These are phyloP conservation scores for Hyles vespertilio DNA, from an alignment of 1,140 invertebrate genomes.

Conservation along the genomic window DNA sequence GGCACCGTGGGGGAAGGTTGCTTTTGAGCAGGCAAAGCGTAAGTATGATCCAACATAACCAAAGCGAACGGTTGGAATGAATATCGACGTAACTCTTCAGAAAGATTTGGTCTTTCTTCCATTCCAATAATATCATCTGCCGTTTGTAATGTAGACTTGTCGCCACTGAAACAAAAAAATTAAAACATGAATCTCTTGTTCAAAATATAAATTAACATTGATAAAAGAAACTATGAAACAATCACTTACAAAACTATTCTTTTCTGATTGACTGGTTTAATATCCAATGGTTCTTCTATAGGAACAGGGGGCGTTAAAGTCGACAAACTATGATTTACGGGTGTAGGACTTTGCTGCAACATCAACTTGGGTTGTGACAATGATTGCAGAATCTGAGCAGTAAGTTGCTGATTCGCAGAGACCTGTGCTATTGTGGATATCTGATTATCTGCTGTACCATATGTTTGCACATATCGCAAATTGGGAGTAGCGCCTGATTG, in stretches of 20 bases:
- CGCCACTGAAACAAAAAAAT: conserved; percentile 64
- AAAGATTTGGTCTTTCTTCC: conserved; percentile 69
- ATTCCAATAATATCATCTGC: conserved; percentile 69
- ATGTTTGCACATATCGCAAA: conserved; percentile 68
- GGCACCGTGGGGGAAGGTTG: conserved; percentile 27
- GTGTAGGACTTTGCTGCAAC: conserved; percentile 44
- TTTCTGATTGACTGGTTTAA: conserved; percentile 53
- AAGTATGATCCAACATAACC: conserved; percentile 74
- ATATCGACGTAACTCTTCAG: conserved; percentile 64
- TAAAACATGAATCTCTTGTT: conserved; percentile 11
- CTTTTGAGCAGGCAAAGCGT: conserved; percentile 59
- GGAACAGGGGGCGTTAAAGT: conserved; percentile 22
- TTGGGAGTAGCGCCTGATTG: conserved; percentile 63
- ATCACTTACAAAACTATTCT: conserved; percentile 64
- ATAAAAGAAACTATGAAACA: conserved; percentile 13
- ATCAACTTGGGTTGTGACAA: conserved; percentile 65
- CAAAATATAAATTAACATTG: conserved; percentile 3
- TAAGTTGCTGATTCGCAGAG: conserved; percentile 67
- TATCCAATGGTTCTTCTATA: conserved; percentile 40
- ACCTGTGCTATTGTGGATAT: conserved; percentile 59
- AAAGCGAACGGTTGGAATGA: conserved; percentile 61
- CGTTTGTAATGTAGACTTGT: conserved; percentile 63
- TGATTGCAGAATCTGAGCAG: conserved; percentile 71
- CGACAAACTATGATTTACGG: conserved; percentile 35
- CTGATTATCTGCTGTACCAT: conserved; percentile 55